Base-by-base conservation (phyloP, 1,140 invertebrate species). In the Muscidifurax raptorellus region DNA sequence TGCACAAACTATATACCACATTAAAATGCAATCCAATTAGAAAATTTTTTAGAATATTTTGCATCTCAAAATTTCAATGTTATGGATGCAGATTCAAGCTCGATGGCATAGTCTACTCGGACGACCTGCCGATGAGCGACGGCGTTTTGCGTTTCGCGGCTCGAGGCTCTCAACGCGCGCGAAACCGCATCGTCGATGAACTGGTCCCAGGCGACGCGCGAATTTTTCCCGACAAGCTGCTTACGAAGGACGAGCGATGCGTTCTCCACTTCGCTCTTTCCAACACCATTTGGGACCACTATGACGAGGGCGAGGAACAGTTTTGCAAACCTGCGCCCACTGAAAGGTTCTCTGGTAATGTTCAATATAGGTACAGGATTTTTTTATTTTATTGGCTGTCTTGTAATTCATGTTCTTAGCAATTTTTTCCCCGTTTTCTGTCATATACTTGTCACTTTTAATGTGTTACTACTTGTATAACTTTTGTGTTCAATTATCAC, bases 21-120 rank as follows among this genome's bases (percentile, higher is more conserved):
- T n/a, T n/a, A n/a, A n/a, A n/a, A n/a, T n/a, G n/a, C n/a, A n/a
- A n/a, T n/a, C n/a, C n/a, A n/a, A n/a, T n/a, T n/a, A n/a, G n/a
- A n/a, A n/a, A n/a, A n/a, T n/a, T n/a, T n/a, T n/a, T n/a, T n/a
- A n/a, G n/a, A n/a, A n/a, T n/a, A n/a, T n/a, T n/a, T n/a, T n/a
- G n/a, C n/a, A n/a, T n/a, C n/a, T n/a, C n/a, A n/a, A n/a, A n/a
- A n/a, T n/a, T n/a, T n/a, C n/a, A n/a, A n/a, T n/a, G n/a, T n/a
- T n/a, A n/a, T n/a, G n/a, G n/a, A n/a, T n/a, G 44, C 88, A 95
- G 95, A 87, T 92, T 95, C 77, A 94, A 95, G 64, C 91, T 95
- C 44, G 95, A 96, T 89, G 95, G 95, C 3, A 94, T 96, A 79
- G 92, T 94, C 88, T 89, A 92, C 82, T 91, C 94, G 27, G 88